Evolutionary conservation across 2,113 vertebrate species (phyloP), one percentile per base, ranked within the genome.

Genomic region (Rhegmatorhina hoffmannsi): DNA sequence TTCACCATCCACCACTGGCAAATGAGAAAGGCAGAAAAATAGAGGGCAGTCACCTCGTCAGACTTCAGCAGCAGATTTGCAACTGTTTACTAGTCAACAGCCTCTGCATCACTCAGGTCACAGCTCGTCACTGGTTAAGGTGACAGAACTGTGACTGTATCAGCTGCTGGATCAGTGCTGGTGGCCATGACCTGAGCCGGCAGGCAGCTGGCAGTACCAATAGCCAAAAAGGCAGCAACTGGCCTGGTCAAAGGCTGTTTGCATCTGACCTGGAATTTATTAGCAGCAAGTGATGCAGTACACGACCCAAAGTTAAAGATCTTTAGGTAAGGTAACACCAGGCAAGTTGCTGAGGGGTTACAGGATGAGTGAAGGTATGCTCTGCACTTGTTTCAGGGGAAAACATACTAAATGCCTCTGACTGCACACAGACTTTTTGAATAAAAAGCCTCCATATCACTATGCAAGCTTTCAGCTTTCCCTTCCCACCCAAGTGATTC

Each of bases 121-220:
- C n/a, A 64, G 55, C 21, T 20, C 14, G 1, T 29, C 34, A 15
- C 0, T 1, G 59, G 46, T 84, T 36, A 43, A 53, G 28, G 60
- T 3, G 26, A 64, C 1, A 1, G 19, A 68, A 2, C 66, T 5
- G 17, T 15, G 46, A 19, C n/a, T 8, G 49, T 31, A 40, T 58
- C 55, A 59, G 47, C 52, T 67, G 52, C 67, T 66, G 40, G 46
- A 13, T 68, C 9, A 1, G n/a, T 8, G 46, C 20, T 55, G 50
- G n/a, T 1, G 3, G 67, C 56, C 38, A 38, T 0, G 1, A 63
- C 49, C 67, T 53, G 43, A 69, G 24, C 14, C 0, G 0, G 5
- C 69, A 79, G 26, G 38, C 83, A 82, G 78, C 66, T 43, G 38
- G 13, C 55, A 64, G 40, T 1, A 46, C 31, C 59, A 25, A 17